Evolutionary conservation across 2,888 invertebrate genomes (phyloP).

Genomic region (Bembecia ichneumoniformis): DNA sequence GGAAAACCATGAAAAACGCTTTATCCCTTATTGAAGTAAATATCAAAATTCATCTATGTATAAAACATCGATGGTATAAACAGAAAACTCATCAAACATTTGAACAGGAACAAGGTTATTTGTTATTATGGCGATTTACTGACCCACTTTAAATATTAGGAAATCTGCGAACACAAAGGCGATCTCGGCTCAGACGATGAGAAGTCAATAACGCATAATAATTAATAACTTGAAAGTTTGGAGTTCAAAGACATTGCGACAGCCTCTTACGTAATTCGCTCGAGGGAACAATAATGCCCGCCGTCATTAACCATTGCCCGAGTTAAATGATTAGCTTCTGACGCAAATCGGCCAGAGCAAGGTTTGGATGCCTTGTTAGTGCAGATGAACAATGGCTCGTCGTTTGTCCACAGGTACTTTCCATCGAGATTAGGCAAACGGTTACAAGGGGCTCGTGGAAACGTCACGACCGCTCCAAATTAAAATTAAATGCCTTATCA

Average conservation of each 20-base stretch:
- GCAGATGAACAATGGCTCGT: constrained; percentile 15
- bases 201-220: constrained; percentile 45
- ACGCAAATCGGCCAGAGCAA: constrained; percentile 53
- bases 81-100: too few species aligned
- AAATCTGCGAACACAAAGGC: background rate
- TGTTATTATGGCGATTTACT: background rate
- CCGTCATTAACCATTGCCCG: constrained; percentile 29
- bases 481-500: constrained; percentile 39
- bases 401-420: constrained; percentile 6
- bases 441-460: constrained; percentile 18
- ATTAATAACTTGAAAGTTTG: constrained; percentile 55
- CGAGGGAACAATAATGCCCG: constrained; percentile 25
- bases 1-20: too few species aligned
- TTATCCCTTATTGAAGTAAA: too few species aligned
- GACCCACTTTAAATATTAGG: background rate
- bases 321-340: constrained; percentile 51
- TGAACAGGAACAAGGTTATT: background rate
- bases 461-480: constrained; percentile 40
- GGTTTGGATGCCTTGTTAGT: constrained; percentile 30
- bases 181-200: constrained; percentile 11
- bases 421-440: constrained; percentile 22
- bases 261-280: constrained; percentile 18
- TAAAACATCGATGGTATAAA: too few species aligned
- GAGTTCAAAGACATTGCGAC: constrained; percentile 24
- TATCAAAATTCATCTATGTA: too few species aligned